Base-by-base conservation (phyloP, 2,888 invertebrate species). In the Rhagium mordax region DNA sequence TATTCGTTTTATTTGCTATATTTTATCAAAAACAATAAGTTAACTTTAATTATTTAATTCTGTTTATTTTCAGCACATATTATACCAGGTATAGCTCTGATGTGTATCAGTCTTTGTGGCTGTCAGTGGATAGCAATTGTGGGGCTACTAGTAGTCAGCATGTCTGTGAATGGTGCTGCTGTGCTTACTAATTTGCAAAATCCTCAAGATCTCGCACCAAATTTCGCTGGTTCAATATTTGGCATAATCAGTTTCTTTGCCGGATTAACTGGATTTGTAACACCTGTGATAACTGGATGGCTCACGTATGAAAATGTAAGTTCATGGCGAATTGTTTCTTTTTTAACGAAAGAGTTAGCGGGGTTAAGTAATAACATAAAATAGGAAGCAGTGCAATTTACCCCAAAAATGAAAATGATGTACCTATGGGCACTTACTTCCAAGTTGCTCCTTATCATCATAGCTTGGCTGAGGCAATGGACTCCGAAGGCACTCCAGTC, bases 51-150 rank as follows among this genome's bases (percentile, higher is more conserved):
- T n/a, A n/a, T n/a, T n/a, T n/a, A n/a, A n/a, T n/a, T n/a, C n/a
- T n/a, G n/a, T n/a, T n/a, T n/a, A n/a, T 71, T 84, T 83, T 72
- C 78, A 91, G 91, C 91, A 1, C 91, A 91, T 85, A 85, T 91
- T 18, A 81, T 91, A 5, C 91, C 91, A 0, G 91, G 90, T 0
- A 75, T 89, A 1, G 86, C 90, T 0, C 86, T 91, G 10, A 79
- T 81, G 49, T 62, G 76, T 3, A 82, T 84, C 48, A 65, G 76
- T 7, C 74, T 81, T 3, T 74, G 77, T 3, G 79, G 79, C 18
- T 82, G 82, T 51, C 73, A 81, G 48, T 62, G 76, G 53, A 24
- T 74, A 8, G 76, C 76, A 13, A 82, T 80, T 0, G 76, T 84
- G 7, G 71, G 72, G 0, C 69, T 85, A n/a, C 70, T 84, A 15